phyloP scores from a whole-genome alignment of 37 sponge, comb jelly and placozoan species.

The Haliclona indistincta region DNA sequence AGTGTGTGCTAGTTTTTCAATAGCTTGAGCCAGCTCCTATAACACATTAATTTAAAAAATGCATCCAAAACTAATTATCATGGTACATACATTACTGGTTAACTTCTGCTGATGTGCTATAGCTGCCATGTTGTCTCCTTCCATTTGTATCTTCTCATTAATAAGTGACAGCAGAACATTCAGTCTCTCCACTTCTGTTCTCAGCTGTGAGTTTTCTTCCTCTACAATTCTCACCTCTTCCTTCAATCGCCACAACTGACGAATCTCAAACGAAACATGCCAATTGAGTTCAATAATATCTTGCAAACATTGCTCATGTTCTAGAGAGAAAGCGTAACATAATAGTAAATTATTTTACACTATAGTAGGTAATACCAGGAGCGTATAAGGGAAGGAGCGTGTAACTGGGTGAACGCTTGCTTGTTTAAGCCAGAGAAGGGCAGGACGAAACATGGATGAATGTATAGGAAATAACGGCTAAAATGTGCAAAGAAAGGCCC shows the following conservation, averaged over 20 bases:
- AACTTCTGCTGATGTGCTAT: slow-evolving; percentile 26
- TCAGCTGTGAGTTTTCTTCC: slow-evolving; percentile 42
- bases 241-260: slow-evolving; percentile 20
- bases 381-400: too few relatives aligned
- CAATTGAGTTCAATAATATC: slow-evolving; percentile 68
- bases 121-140: slow-evolving; percentile 30
- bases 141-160: slow-evolving; percentile 35
- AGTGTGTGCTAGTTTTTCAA: background rate
- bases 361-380: slow-evolving; percentile 13
- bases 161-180: slow-evolving; percentile 20
- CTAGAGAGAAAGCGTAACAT: background rate
- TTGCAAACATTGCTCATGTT: slow-evolving; percentile 56
- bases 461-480: too few relatives aligned
- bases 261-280: slow-evolving; percentile 24
- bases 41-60: background rate
- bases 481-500: too few relatives aligned
- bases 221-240: slow-evolving; percentile 12
- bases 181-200: slow-evolving; percentile 20
- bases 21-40: background rate
- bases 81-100: background rate
- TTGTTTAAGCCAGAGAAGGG: too few relatives aligned
- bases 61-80: background rate
- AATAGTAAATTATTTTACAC: slow-evolving; percentile 36
- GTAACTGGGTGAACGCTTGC: too few relatives aligned
- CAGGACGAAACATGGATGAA: too few relatives aligned